Evolutionary conservation across 2,888 invertebrate genomes (phyloP).

Genomic region (Meandrusa payeni): DNA sequence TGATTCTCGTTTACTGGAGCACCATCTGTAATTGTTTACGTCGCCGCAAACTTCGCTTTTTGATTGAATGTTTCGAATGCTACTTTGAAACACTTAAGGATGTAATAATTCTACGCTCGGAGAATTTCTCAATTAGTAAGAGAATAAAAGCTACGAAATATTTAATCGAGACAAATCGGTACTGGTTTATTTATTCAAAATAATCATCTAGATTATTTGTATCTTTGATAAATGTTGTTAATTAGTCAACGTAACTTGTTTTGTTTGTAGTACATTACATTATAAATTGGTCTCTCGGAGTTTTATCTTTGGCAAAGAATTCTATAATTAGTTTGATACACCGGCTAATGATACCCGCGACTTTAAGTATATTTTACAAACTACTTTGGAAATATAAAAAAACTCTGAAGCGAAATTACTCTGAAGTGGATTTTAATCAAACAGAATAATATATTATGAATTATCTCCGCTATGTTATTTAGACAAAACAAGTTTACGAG

Average conservation of each 20-base stretch:
- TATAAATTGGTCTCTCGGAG: neutral
- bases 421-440: too few species aligned
- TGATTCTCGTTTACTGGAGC: neutral
- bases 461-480: conserved; percentile 17
- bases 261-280: conserved; percentile 1
- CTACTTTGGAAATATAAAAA: too few species aligned
- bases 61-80: neutral
- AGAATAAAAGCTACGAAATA: too few species aligned
- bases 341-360: neutral
- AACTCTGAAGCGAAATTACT: too few species aligned
- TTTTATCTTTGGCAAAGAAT: conserved; percentile 8
- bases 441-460: conserved; percentile 1
- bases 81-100: neutral
- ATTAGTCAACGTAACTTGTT: conserved; percentile 6
- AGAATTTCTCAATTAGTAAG: too few species aligned
- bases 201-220: neutral
- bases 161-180: neutral
- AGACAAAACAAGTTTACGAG: conserved; percentile 43
- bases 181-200: too few species aligned
- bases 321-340: conserved; percentile 2
- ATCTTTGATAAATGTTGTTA: neutral
- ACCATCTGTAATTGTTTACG: conserved; percentile 21
- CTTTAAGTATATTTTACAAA: neutral
- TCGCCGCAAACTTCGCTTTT: neutral
- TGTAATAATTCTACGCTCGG: too few species aligned